Base-by-base conservation (phyloP, 2,797 vertebrate genomes). In the Gorsachius magnificus region DNA sequence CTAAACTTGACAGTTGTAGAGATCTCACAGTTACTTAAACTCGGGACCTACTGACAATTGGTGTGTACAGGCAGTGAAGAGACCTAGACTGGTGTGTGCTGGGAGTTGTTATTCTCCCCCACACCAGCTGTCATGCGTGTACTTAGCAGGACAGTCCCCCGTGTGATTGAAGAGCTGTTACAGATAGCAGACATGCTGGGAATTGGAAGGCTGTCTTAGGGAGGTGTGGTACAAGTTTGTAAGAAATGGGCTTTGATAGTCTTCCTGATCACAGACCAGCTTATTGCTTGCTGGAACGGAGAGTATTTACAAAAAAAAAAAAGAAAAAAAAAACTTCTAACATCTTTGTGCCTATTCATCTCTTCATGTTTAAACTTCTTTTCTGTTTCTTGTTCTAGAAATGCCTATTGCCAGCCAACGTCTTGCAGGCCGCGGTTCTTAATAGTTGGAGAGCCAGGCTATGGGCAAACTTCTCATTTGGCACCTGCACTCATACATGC, bases 401-500 rank as follows among this genome's bases (percentile, higher is more conserved):
- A 98, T 92, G 98, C 98, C 71, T 96, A 98, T 95, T 98, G 97
- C 79, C 98, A 99, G 71, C 99, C 99, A 35, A 99, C 98, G 31
- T 99, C 99, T 70, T 99, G 98, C 94, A 98, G 99, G 50, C 99
- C 99, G 78, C 98, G 99, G 78, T 97, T 99, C 71, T 97, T 99
- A 61, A 81, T 99, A 83, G 98, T 98, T 72, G 99, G 99, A 91
- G 95, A 98, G 71, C 97, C 98, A 14, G 99, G 99, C 46, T 99
- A 98, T 22, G 99, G 99, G 33, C 99, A 99, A 76, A 98, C 98
- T 89, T 98, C 99, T 77, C 98, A 99, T 96, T 99, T n/a, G 97
- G 99, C 98, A 91, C 99, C 99, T 51, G 99, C 99, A 87, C 97
- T 99, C 78, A 98, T 99, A 56, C 99, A 99, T 16, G 97, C 98